Base-by-base conservation (phyloP, 2,888 invertebrate species). In the Temnothorax rugatulus region DNA sequence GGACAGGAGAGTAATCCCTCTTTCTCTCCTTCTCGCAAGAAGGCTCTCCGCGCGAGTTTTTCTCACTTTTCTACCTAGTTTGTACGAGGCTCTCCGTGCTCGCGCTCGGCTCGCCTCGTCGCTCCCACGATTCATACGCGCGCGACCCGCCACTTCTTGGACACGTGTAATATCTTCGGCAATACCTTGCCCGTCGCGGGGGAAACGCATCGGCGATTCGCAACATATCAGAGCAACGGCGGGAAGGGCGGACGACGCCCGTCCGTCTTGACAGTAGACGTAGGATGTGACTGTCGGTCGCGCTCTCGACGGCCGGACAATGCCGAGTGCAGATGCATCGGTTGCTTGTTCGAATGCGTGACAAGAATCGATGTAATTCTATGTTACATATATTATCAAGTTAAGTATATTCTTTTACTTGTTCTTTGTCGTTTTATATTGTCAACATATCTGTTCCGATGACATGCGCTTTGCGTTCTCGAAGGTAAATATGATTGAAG, bases 61-160 rank as follows among this genome's bases (percentile, higher is more conserved):
- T 90, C 89, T 90, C 90, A 90, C 90, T 90, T 90, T 90, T 90
- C 90, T 90, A 90, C 88, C 90, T 90, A 86, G 88, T 90, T 90
- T 90, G 77, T 90, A 89, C 68, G 87, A 86, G 82, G 83, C 84
- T 84, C 84, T 85, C 63, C 77, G 82, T 47, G 79, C 47, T 63
- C 50, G 50, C 86, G 83, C 82, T 77, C 84, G 86, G 75, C 86
- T 77, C 54, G 64, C 82, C 74, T 86, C 84, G 74, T 76, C 84
- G 85, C 57, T 73, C 63, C 64, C 29, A 57, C 34, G 29, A 41
- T 41, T n/a, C 29, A 29, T 29, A 52, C 57, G 34, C 44, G 38
- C 69, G 54, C 50, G 47, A 83, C n/a, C 77, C 57, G 69, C 84
- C 88, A 68, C 59, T 66, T 57, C 81, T 59, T 47, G 18, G 54